Conservation (phyloP, 2,888 invertebrate species). For the Cetonia aurata region DNA sequence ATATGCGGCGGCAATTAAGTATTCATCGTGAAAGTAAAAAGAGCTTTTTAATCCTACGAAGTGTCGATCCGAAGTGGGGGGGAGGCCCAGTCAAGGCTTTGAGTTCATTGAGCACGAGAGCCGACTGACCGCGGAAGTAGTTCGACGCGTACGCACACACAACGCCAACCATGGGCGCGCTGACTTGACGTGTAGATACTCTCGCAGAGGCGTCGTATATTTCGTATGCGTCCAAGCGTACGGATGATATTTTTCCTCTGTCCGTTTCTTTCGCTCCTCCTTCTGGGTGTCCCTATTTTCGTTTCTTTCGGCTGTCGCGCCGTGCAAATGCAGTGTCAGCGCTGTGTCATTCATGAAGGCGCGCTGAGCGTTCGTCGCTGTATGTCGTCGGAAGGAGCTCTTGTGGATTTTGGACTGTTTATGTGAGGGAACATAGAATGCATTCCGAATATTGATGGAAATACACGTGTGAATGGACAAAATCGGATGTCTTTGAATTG, state of each 20-base stretch:
- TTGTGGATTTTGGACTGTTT: constrained; percentile 43
- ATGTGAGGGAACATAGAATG: constrained; percentile 36
- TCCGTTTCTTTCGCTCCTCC: background rate
- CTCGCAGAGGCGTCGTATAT: constrained; percentile 6
- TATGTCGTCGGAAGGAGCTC: constrained; percentile 24
- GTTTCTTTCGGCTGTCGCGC: constrained; percentile 23
- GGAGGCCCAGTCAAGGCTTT: constrained; percentile 42
- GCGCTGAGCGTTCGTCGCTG: background rate
- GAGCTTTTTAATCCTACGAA: constrained; percentile 38
- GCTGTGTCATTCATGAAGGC: constrained; percentile 48
- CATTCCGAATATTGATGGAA: constrained; percentile 40
- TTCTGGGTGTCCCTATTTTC: constrained; percentile 30
- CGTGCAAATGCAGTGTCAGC: constrained; percentile 46
- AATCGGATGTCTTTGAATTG: no score
- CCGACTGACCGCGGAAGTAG: constrained; percentile 45
- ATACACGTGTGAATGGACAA: constrained; percentile 47
- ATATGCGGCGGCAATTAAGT: constrained; percentile 36
- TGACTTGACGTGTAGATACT: background rate
- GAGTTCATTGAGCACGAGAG: constrained; percentile 44
- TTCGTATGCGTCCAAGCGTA: background rate
- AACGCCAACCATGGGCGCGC: background rate
- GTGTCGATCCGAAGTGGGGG: constrained; percentile 38
- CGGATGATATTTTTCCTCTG: background rate
- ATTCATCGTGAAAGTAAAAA: constrained; percentile 39
- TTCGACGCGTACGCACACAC: constrained; percentile 36